Evolutionary conservation across 2,888 invertebrate genomes (phyloP).

Genomic region (Pseudococcus longispinus): DNA sequence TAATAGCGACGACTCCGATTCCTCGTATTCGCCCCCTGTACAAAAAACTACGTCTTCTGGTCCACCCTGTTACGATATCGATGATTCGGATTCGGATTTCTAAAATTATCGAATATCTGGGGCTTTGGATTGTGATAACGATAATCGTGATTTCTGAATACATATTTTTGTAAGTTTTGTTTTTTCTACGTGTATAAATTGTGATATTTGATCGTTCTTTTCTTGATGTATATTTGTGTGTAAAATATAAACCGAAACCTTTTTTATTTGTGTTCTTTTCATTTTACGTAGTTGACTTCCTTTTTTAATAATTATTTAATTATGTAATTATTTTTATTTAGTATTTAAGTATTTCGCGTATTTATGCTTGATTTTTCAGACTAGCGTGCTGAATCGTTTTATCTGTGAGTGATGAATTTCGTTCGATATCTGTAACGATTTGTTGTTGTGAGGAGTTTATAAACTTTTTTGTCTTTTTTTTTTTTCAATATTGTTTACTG

Average conservation of each 20-base stretch:
- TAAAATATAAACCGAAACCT: neutral
- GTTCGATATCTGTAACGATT: neutral
- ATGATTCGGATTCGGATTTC: slow-evolving; percentile 36
- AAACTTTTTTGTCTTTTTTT: too few species aligned
- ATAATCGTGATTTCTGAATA: neutral
- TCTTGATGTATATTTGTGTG: neutral
- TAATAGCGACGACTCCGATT: neutral
- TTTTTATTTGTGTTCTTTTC: neutral
- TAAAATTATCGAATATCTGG: neutral
- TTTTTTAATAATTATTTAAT: neutral
- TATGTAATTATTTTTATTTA: neutral
- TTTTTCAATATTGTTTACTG: neutral
- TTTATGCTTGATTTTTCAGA: neutral
- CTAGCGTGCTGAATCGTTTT: neutral
- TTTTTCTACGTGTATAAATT: neutral
- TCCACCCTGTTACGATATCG: slow-evolving; percentile 47
- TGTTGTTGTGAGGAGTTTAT: neutral
- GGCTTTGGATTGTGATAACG: neutral
- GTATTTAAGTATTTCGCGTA: neutral
- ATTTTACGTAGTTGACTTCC: neutral
- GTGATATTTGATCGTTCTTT: neutral
- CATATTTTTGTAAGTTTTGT: neutral
- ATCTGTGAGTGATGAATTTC: neutral
- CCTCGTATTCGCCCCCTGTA: neutral
- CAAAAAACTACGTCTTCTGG: neutral